Evolutionary conservation across 2,888 invertebrate species (phyloP), one percentile per base, ranked within the genome.

Genomic region (Seira ritae): DNA sequence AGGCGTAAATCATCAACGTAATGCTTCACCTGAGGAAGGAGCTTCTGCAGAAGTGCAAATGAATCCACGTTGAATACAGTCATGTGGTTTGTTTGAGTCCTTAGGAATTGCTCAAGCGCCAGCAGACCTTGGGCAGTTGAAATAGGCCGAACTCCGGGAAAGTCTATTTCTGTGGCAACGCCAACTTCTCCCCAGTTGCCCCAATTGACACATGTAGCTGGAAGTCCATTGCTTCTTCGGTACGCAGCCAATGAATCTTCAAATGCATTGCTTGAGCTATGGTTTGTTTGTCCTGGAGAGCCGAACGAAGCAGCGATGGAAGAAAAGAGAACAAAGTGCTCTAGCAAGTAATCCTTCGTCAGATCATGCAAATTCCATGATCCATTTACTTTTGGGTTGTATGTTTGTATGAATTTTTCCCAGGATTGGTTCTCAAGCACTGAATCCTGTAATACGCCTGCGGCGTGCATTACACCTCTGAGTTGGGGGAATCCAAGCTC

Each of bases 251-350:
- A 66, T 0, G 84, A 22, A 65, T 84, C 84, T 12, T 72, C 19
- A 42, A 79, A 84, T 0, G 23, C 17, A 46, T 84, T 84, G 1
- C 74, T 71, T n/a, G 74, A 69, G 6, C 50, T 55, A 24, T 84
- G 83, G 50, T 84, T 84, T 1, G 31, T 20, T 24, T 84, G 83
- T 1, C 86, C 86, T 4, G 84, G 66, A 15, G 70, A 60, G 0
- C 81, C 84, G 12, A 81, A 79, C 4, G 76, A 4, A n/a, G 78
- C 50, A 12, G 79, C 75, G 4, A 84, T 66, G 0, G 84, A 84
- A 0, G 84, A 84, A 68, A 84, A 86, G 12, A 84, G 15, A 0
- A 86, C 84, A 67, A 86, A 86, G 37, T 82, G 82, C 50, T 86
- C 86, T 73, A 86, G 69, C 6, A 17, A 24, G 23, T 22, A 50